These are phyloP conservation scores for Ceyx erithaca DNA, from an alignment of 2,797 vertebrate genomes.

Conservation along the genomic window DNA sequence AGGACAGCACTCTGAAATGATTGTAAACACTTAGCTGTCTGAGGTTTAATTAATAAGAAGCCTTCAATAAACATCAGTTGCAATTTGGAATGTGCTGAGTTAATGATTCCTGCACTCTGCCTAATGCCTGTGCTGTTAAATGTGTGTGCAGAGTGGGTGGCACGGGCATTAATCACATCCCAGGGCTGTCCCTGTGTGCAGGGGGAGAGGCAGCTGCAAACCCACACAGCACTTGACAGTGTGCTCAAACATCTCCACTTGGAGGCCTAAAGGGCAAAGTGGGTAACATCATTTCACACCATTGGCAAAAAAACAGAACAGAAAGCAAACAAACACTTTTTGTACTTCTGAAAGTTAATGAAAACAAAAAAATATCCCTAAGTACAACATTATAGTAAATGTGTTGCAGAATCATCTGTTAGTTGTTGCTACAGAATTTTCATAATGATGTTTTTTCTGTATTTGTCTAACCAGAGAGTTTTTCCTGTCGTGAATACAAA, in stretches of 20 bases:
- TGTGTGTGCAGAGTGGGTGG: neutral
- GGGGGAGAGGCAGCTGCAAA: neutral
- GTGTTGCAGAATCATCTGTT: neutral
- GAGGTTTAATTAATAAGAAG: slow-evolving; percentile 60
- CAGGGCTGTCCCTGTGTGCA: neutral
- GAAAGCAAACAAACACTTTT: fast-evolving
- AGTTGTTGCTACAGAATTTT: neutral
- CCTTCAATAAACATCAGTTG: slow-evolving; percentile 30
- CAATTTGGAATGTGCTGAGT: slow-evolving; percentile 23
- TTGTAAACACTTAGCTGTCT: neutral
- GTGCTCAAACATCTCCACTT: neutral
- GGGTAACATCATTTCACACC: fast-evolving
- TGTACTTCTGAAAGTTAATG: neutral
- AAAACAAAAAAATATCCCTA: neutral
- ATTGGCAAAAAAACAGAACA: neutral
- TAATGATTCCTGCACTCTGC: slow-evolving; percentile 29
- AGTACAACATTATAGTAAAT: neutral
- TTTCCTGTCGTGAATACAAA: neutral
- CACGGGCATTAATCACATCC: neutral
- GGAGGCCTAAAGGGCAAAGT: neutral
- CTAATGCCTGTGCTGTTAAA: slow-evolving; percentile 25
- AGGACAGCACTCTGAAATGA: neutral
- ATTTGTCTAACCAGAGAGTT: neutral
- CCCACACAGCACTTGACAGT: neutral
- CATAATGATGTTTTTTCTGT: neutral